Evolutionary conservation across 2,888 invertebrate genomes (phyloP), one percentile per base, ranked within the genome.

Genomic region (Elysia crispata): DNA sequence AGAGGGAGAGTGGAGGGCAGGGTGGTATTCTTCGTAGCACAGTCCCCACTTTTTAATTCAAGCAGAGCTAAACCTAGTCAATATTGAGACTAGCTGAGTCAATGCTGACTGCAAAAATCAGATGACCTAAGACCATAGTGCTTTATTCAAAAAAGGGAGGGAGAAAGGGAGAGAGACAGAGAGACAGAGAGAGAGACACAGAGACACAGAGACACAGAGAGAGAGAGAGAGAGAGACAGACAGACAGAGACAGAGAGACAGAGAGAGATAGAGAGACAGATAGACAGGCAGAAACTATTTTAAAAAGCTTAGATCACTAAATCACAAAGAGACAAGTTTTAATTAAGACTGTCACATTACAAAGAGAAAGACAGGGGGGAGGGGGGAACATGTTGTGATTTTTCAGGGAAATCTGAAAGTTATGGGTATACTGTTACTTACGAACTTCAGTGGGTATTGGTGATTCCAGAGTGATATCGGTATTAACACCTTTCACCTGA

Each of bases 401-500:
- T n/a, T n/a, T n/a, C n/a, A n/a, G n/a, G n/a, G n/a, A n/a, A n/a
- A n/a, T n/a, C n/a, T n/a, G n/a, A n/a, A n/a, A n/a, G n/a, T n/a
- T n/a, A n/a, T n/a, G n/a, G n/a, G n/a, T n/a, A 41, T 3, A 41
- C 3, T 11, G 11, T 1, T 28, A 83, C 85, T 82, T 75, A 85
- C 85, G 70, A 33, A 85, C 81, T 50, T 81, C 77, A 28, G 82
- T 82, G 11, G 79, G 20, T 50, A 84, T 80, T 31, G 86, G 85
- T 49, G 87, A 81, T 31, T 79, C 70, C n/a, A 88, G 23, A 23
- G 72, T 73, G 11, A 87, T 77, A 60, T 86, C 82, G 30, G 86
- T 84, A 15, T 84, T 78, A 5, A 85, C 80, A 81, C 86, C 85
- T 50, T 81, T 85, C 81, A n/a, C 88, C 13, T 25, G 60, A 5